Percentiles rank a stretch among this genome's conserved stretches.
Conservation (phyloP, 2,888 invertebrate genomes). For the Xanthia togata region DNA sequence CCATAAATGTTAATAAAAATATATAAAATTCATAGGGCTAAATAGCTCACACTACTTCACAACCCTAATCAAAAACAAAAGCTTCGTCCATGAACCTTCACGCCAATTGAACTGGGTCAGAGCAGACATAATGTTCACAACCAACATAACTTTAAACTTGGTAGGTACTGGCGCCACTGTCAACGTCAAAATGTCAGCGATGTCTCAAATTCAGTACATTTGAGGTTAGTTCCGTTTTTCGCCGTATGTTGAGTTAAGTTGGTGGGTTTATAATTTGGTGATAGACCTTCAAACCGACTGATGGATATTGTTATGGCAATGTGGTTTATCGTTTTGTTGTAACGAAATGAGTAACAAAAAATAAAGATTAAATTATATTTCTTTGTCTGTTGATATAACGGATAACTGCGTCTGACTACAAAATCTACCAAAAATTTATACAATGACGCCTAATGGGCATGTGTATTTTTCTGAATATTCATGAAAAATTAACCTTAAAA, state of each 20-base stretch:
- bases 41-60: slow-evolving; percentile 16
- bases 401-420: too few relatives aligned
- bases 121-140: slow-evolving; percentile 41
- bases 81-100: slow-evolving; percentile 69
- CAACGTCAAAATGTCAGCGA: neutral
- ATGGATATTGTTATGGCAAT: slow-evolving; percentile 3
- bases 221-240: slow-evolving; percentile 27
- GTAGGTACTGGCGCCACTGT: slow-evolving; percentile 29
- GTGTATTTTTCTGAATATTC: too few relatives aligned
- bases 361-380: neutral
- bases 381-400: too few relatives aligned
- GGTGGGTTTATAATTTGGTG: slow-evolving; percentile 54
- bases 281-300: slow-evolving; percentile 45
- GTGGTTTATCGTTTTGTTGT: slow-evolving; percentile 15
- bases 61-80: slow-evolving; percentile 59
- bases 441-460: too few relatives aligned
- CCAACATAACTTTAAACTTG: slow-evolving; percentile 26
- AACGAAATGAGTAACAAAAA: neutral
- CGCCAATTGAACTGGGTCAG: slow-evolving; percentile 67
- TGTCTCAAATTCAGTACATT: slow-evolving; percentile 23
- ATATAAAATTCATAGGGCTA: neutral
- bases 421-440: too few relatives aligned
- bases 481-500: too few relatives aligned
- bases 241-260: slow-evolving; percentile 11
- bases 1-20: neutral